phyloP scores from a whole-genome alignment of 2,113 vertebrate genomes.

The Trachemys scripta region DNA sequence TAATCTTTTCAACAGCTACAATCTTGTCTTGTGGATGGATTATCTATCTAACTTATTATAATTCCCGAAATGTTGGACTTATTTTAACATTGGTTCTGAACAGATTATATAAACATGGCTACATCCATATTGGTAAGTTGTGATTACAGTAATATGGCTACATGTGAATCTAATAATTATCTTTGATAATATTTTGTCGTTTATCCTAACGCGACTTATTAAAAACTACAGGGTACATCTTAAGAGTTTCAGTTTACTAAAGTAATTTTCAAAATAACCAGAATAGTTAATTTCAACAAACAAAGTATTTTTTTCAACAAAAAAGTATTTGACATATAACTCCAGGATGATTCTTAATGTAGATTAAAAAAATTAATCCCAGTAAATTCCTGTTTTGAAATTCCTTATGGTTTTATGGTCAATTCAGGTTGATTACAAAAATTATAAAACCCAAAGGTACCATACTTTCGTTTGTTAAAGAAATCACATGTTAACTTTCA shows the following conservation, averaged over 20 bases:
- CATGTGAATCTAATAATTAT: neutral
- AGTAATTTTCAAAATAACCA: neutral
- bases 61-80: constrained; percentile 98
- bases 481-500: neutral
- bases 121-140: constrained; percentile 96
- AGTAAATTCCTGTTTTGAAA: neutral
- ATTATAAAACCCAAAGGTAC: neutral
- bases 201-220: neutral
- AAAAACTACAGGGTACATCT: neutral
- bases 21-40: constrained; percentile 99
- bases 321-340: neutral
- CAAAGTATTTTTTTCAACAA: neutral
- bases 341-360: neutral
- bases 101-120: constrained; percentile 96
- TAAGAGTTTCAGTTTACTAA: neutral
- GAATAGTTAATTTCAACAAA: neutral
- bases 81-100: constrained; percentile 97
- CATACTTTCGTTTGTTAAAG: neutral
- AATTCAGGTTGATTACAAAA: neutral
- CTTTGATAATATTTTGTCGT: neutral
- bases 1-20: constrained; percentile 88
- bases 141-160: neutral
- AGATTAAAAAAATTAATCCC: neutral
- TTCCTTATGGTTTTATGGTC: neutral
- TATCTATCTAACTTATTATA: constrained; percentile 99